phyloP scores from a whole-genome alignment of 1,140 invertebrate genomes.

The Drosophila malerkotliana region DNA sequence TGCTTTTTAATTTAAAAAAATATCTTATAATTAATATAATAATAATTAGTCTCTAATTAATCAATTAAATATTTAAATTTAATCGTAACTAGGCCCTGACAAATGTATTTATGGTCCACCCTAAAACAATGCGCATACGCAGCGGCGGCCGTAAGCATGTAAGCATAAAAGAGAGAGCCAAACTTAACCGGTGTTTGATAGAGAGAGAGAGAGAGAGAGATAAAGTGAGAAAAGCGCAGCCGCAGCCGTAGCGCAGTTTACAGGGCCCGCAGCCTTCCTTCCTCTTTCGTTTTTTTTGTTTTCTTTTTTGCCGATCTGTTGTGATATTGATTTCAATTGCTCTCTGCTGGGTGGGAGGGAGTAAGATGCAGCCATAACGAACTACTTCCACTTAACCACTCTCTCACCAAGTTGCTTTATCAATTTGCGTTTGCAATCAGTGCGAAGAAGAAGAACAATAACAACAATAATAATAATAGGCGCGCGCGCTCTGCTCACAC shows the following conservation, averaged over 20 bases:
- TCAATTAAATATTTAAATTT: not conserved
- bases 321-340: constrained; percentile 46
- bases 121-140: constrained; percentile 39
- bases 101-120: constrained; percentile 4
- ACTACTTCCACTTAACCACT: no score
- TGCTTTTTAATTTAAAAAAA: not conserved
- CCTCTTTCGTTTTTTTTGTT: no score
- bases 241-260: not conserved
- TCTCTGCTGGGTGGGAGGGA: constrained; percentile 6
- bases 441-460: constrained; percentile 35
- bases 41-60: not conserved
- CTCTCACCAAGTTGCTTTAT: constrained; percentile 36
- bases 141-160: constrained; percentile 9
- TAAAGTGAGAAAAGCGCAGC: constrained; percentile 3
- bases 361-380: not conserved
- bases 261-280: constrained; percentile 4
- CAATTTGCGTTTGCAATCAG: constrained; percentile 68
- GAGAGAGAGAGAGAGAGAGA: not conserved
- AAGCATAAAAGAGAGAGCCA: constrained; percentile 6
- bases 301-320: constrained; percentile 21
- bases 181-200: constrained; percentile 7
- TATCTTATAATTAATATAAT: not conserved
- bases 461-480: constrained; percentile 15
- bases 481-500: constrained; percentile 59
- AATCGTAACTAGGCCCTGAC: no score